Evolutionary conservation across 2,113 vertebrate species (phyloP).

Genomic region (western clawed frog (Xenopus tropicalis)): UCB_Xtro_10.0 CM004450.2:146692501-146693000

Average conservation of each 20-base stretch:
- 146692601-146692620: conserved; percentile 71
- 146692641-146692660: conserved; percentile 73
- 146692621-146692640: conserved; percentile 76
- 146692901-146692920: too few species aligned
- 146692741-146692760: background rate
- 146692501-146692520: conserved; percentile 61
- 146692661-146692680: conserved; percentile 84
- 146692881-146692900: too few species aligned
- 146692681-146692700: conserved; percentile 61
- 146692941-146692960: too few species aligned
- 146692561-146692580: conserved; percentile 52
- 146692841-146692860: too few species aligned
- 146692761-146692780: background rate
- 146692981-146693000: too few species aligned
- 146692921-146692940: too few species aligned
- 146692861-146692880: too few species aligned
- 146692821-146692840: background rate
- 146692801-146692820: background rate
- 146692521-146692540: too few species aligned
- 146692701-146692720: conserved; percentile 5
- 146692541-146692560: too few species aligned
- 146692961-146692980: too few species aligned
- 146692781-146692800: too few species aligned
- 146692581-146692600: conserved; percentile 77
- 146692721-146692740: background rate